Conservation (phyloP, 2,888 invertebrate species). For the Strigamia transsilvanica region DNA sequence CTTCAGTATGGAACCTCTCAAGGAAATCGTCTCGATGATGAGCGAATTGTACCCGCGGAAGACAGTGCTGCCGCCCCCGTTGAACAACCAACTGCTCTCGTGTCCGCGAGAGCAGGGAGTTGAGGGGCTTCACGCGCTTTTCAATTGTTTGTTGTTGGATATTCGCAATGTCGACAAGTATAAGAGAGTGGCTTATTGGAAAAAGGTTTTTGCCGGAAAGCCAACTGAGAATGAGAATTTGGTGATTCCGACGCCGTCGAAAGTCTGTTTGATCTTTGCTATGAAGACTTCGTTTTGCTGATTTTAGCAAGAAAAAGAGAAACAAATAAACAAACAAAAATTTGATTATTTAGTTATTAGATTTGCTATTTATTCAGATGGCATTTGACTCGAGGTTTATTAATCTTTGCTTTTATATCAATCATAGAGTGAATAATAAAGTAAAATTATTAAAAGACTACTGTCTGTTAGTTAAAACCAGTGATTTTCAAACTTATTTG, state of each 20-base stretch:
- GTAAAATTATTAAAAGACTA: not conserved
- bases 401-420: not conserved
- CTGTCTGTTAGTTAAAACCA: too few relatives aligned
- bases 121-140: not conserved
- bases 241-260: not conserved
- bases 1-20: not conserved
- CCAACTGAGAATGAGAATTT: not conserved
- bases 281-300: not conserved
- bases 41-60: conserved; percentile 7
- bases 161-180: not conserved
- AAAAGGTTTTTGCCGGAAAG: not conserved
- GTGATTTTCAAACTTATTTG: too few relatives aligned
- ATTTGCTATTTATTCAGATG: too few relatives aligned
- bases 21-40: not conserved
- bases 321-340: too few relatives aligned
- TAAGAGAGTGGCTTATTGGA: not conserved
- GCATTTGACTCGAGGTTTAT: not conserved
- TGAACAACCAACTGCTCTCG: conserved; percentile 22
- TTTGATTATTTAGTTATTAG: not conserved
- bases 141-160: not conserved
- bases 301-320: too few relatives aligned
- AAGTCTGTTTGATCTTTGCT: conserved; percentile 4
- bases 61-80: not conserved
- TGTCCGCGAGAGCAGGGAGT: conserved; percentile 6
- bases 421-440: not conserved